Percentiles rank a stretch among this genome's conserved stretches.
Conservation (phyloP, 2,888 invertebrate species). For the Hetaerina titia region DNA sequence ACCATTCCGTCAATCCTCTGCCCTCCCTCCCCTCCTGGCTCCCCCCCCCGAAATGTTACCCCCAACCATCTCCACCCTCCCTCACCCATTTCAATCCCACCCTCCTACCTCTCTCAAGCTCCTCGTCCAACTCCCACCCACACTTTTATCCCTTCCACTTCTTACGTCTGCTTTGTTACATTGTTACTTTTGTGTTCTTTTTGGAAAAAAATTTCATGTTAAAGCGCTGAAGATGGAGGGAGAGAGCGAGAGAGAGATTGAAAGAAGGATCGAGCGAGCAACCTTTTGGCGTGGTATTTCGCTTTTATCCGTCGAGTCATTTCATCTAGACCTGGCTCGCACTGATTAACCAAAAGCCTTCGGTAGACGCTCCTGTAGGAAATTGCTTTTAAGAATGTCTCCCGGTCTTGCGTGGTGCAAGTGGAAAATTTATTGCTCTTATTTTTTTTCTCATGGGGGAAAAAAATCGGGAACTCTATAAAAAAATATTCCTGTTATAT, state of each 20-base stretch:
- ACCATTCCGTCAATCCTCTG: neutral
- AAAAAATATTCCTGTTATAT: neutral
- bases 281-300: conserved; percentile 26
- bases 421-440: neutral
- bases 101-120: neutral
- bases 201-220: neutral
- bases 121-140: neutral
- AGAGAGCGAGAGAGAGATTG: neutral
- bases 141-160: neutral
- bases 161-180: conserved; percentile 26
- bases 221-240: neutral
- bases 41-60: neutral
- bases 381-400: conserved; percentile 32
- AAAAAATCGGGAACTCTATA: neutral
- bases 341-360: conserved; percentile 35
- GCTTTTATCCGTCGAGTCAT: conserved; percentile 21
- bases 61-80: neutral
- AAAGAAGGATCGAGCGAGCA: neutral
- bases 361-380: conserved; percentile 18
- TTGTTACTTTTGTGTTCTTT: neutral
- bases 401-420: neutral
- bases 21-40: neutral
- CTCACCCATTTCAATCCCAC: neutral
- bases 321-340: conserved; percentile 32
- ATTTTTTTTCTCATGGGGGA: neutral